A percentile compares a stretch with the other conserved stretches of the same genome.
These are phyloP conservation scores for Agelas oroides DNA, from an alignment of 37 sponge, comb jelly and placozoan species.

Conservation along the genomic window DNA sequence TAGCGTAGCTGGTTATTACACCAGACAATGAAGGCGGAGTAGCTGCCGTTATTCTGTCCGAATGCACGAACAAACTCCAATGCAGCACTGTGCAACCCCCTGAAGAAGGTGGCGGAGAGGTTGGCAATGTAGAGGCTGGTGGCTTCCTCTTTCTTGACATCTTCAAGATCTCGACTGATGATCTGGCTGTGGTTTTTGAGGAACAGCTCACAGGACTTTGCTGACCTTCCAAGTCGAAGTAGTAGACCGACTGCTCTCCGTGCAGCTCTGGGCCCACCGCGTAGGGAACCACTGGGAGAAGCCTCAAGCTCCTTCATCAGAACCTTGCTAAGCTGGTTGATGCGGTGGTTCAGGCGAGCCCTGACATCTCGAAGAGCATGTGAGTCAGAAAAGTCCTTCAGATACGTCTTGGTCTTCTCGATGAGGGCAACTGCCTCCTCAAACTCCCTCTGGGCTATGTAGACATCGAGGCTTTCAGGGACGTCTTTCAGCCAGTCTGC, in stretches of 20 bases:
- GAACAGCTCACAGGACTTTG: conserved; percentile 91
- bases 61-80: conserved; percentile 87
- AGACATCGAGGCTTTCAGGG: conserved; percentile 95
- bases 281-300: conserved; percentile 75
- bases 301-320: conserved; percentile 91
- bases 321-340: conserved; percentile 62
- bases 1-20: conserved; percentile 68
- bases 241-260: conserved; percentile 81
- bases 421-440: conserved; percentile 87
- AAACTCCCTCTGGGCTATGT: conserved; percentile 96
- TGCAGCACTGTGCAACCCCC: conserved; percentile 75
- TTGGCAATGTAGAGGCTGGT: conserved; percentile 85
- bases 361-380: conserved; percentile 74
- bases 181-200: conserved; percentile 78
- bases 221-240: conserved; percentile 75
- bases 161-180: conserved; percentile 63
- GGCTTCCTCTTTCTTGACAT: conserved; percentile 91
- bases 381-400: conserved; percentile 74
- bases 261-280: conserved; percentile 89
- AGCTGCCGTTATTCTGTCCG: conserved; percentile 64
- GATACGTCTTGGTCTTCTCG: conserved; percentile 49
- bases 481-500: conserved; percentile 89
- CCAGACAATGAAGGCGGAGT: conserved; percentile 95
- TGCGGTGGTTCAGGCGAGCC: conserved; percentile 73
- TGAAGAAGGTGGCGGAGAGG: conserved; percentile 78